Evolutionary conservation across 2,797 vertebrate genomes (phyloP).

Genomic region (Cynodonichthys magdalenae): DNA sequence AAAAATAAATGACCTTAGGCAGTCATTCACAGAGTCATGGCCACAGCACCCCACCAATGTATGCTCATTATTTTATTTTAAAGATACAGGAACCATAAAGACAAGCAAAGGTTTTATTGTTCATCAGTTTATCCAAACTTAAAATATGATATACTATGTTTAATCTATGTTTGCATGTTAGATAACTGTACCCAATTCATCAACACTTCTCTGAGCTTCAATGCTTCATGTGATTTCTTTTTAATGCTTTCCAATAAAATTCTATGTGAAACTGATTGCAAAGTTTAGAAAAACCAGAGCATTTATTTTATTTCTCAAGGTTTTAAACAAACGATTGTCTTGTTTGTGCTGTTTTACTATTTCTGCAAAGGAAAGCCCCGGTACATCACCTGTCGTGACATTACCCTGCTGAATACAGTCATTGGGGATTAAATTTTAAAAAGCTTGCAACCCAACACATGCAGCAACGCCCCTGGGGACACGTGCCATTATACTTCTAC

Average conservation of each 20-base stretch:
- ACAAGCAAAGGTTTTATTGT: not conserved
- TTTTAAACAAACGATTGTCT: not conserved
- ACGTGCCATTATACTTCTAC: not conserved
- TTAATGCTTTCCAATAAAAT: too few species aligned
- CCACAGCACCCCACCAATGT: constrained; percentile 22
- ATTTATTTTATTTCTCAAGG: too few species aligned
- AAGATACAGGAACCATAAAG: constrained; percentile 8
- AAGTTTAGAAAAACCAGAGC: too few species aligned
- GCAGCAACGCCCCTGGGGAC: not conserved
- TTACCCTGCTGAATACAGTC: not conserved
- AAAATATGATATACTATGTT: not conserved
- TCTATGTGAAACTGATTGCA: too few species aligned
- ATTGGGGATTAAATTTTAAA: not conserved
- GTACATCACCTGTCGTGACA: not conserved
- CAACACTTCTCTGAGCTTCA: too few species aligned
- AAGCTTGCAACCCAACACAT: constrained; percentile 2
- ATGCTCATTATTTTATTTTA: constrained; percentile 15
- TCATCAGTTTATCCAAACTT: not conserved
- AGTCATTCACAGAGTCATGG: constrained; percentile 44
- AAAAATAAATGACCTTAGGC: constrained; percentile 78
- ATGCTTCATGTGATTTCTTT: too few species aligned
- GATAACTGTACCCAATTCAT: too few species aligned
- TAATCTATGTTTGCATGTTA: not conserved
- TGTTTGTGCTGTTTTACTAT: not conserved
- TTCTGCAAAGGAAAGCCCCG: not conserved